Conservation (phyloP, 2,888 invertebrate genomes). For the Amiota mariae region DNA sequence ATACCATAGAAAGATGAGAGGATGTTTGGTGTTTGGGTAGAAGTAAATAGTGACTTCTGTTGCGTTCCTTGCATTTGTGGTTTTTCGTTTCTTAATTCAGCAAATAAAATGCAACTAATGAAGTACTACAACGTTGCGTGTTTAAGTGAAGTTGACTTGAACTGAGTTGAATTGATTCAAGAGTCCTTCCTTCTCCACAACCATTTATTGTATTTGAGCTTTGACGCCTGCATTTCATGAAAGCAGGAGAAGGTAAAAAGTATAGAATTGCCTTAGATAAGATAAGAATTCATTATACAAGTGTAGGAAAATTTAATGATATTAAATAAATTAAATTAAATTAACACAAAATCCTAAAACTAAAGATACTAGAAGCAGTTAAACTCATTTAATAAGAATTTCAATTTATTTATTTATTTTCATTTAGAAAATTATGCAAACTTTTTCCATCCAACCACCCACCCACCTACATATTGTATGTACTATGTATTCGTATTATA, state of each 20-base stretch:
- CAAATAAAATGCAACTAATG: slow-evolving; percentile 28
- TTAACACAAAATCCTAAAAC: no score
- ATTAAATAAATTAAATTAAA: not conserved
- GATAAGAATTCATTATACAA: not conserved
- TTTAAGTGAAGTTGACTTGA: no score
- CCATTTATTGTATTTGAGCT: not conserved
- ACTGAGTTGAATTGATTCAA: no score
- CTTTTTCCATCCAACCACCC: no score
- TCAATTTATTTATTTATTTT: no score
- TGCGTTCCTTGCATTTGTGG: slow-evolving; percentile 12
- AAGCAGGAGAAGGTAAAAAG: not conserved
- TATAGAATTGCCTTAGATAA: not conserved
- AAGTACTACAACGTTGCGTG: not conserved
- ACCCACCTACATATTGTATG: no score
- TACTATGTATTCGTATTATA: no score
- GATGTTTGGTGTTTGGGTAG: not conserved
- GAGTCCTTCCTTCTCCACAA: no score
- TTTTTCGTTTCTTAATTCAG: slow-evolving; percentile 8
- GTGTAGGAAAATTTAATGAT: not conserved
- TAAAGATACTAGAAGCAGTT: no score
- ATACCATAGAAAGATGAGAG: not conserved
- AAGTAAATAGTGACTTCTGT: not conserved
- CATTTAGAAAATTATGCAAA: no score
- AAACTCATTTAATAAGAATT: no score
- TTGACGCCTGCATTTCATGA: not conserved